Evolutionary conservation across 2,888 invertebrate genomes (phyloP).

Genomic region (Drosophila tanythrix): DNA sequence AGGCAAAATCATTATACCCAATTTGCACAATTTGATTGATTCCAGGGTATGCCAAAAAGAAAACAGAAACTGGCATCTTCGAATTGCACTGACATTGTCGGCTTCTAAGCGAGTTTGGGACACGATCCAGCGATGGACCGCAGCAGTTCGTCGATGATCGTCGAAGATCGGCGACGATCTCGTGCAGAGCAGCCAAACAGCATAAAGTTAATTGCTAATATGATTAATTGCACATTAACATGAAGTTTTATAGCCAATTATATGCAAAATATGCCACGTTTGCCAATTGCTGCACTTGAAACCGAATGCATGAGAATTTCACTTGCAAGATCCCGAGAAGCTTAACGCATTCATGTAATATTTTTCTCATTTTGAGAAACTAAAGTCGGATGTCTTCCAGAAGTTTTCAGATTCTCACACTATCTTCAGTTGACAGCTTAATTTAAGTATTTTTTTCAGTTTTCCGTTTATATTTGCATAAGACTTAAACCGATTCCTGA

Average conservation of each 20-base stretch:
- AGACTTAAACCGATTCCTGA: background rate
- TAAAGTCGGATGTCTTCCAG: background rate
- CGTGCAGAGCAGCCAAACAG: conserved; percentile 79
- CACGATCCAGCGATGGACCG: conserved; percentile 47
- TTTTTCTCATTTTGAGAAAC: background rate
- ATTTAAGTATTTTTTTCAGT: background rate
- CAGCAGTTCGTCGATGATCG: conserved; percentile 33
- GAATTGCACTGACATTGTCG: conserved; percentile 49
- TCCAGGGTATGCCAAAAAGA: background rate
- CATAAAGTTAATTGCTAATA: conserved; percentile 83
- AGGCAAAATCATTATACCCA: background rate
- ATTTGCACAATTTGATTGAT: background rate
- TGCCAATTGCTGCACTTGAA: conserved; percentile 57
- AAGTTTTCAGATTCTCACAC: background rate
- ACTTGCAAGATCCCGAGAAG: conserved; percentile 7
- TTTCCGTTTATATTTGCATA: too few species aligned
- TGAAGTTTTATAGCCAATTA: conserved; percentile 84
- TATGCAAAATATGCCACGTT: conserved; percentile 79
- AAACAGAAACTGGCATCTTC: conserved; percentile 24
- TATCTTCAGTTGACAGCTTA: background rate
- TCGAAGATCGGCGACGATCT: conserved; percentile 68
- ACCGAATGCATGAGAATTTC: conserved; percentile 56
- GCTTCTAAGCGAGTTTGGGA: conserved; percentile 69
- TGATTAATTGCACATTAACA: conserved; percentile 84
- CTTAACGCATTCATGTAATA: background rate